Conservation (phyloP, 2,797 vertebrate species). For the Melanotaenia parkinsoni region DNA sequence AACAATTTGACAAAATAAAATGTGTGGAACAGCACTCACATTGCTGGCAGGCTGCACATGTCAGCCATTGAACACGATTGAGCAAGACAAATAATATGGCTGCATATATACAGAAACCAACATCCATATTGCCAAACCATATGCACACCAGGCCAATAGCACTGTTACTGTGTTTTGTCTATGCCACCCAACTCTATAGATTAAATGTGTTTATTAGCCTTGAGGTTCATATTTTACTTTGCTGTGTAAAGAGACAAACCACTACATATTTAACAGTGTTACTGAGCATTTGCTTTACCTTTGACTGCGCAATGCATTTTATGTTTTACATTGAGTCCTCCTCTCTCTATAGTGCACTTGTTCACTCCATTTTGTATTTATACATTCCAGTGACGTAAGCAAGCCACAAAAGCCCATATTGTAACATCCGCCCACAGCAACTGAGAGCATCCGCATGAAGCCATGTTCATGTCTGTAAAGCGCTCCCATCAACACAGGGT, state of each 20-base stretch:
- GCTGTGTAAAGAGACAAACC: conserved; percentile 24
- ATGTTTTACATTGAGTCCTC: conserved; percentile 7
- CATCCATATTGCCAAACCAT: conserved; percentile 9
- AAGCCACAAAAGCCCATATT: conserved; percentile 64
- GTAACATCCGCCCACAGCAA: conserved; percentile 54
- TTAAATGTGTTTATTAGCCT: conserved; percentile 11
- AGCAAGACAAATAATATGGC: conserved; percentile 35
- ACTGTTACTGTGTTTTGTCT: conserved; percentile 7
- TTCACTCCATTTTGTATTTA: conserved; percentile 55
- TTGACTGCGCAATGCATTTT: conserved; percentile 34
- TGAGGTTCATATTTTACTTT: neutral
- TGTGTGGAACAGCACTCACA: conserved; percentile 5
- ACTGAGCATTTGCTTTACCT: conserved; percentile 30
- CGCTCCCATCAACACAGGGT: neutral
- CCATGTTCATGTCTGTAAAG: conserved; percentile 34
- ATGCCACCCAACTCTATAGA: neutral
- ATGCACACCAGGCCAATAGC: neutral
- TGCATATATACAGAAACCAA: conserved; percentile 27
- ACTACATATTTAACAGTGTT: conserved; percentile 16
- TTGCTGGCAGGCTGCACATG: conserved; percentile 21
- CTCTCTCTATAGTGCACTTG: conserved; percentile 34
- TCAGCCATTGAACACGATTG: conserved; percentile 4
- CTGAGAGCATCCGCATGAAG: conserved; percentile 6
- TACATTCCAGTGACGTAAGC: conserved; percentile 67
- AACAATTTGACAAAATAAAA: conserved; percentile 1